A percentile compares a stretch with the other conserved stretches of the same genome.
phyloP scores from a whole-genome alignment of 2,797 vertebrate genomes.

The Danionella dracula region DNA sequence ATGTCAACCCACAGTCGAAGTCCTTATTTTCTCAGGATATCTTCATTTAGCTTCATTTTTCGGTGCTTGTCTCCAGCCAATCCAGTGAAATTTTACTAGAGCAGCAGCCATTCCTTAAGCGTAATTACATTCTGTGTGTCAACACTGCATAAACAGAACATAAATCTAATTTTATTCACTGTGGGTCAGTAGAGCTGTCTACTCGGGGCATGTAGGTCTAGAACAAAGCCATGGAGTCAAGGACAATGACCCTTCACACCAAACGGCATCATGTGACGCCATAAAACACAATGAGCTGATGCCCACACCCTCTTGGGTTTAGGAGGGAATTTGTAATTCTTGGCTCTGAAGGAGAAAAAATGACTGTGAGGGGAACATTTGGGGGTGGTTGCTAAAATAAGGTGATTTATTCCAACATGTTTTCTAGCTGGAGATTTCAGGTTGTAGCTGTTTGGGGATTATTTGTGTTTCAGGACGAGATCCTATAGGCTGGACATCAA shows the following conservation, averaged over 20 bases:
- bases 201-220: slow-evolving; percentile 27
- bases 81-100: slow-evolving; percentile 9
- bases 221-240: slow-evolving; percentile 36
- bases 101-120: slow-evolving; percentile 25
- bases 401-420: slow-evolving; percentile 19
- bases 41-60: slow-evolving; percentile 12
- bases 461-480: slow-evolving; percentile 5
- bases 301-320: slow-evolving; percentile 40
- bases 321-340: slow-evolving; percentile 36
- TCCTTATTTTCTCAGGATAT: not conserved
- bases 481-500: not conserved
- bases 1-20: not conserved
- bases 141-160: slow-evolving; percentile 35
- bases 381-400: slow-evolving; percentile 16
- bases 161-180: slow-evolving; percentile 52
- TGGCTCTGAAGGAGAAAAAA: slow-evolving; percentile 37
- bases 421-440: slow-evolving; percentile 5
- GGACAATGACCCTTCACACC: slow-evolving; percentile 47
- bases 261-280: slow-evolving; percentile 41
- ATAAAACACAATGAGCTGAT: slow-evolving; percentile 48
- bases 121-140: slow-evolving; percentile 45
- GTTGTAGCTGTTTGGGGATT: slow-evolving; percentile 25
- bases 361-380: slow-evolving; percentile 29
- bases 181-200: slow-evolving; percentile 41
- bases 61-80: slow-evolving; percentile 21